These are phyloP conservation scores for Acanthurus leucopareius DNA, from an alignment of 2,797 vertebrate genomes.

Conservation along the genomic window DNA sequence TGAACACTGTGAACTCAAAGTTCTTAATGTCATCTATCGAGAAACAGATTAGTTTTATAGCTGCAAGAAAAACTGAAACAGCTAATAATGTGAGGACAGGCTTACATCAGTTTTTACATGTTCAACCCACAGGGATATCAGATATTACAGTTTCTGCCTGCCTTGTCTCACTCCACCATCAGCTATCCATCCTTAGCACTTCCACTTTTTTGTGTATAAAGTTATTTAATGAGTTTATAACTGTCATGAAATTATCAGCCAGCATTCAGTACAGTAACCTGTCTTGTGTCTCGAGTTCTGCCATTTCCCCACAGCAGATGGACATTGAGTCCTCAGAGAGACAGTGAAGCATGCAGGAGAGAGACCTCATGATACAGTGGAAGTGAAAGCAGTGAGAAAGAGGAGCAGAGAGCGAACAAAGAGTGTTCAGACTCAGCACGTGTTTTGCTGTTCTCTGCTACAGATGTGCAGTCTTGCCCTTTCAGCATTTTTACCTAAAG, in stretches of 20 bases:
- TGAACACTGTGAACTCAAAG: background rate
- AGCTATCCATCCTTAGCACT: background rate
- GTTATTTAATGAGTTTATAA: background rate
- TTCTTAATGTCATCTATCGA: conserved; percentile 1
- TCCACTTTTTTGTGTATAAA: background rate
- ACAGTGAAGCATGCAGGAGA: conserved; percentile 72
- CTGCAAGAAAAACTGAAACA: conserved; percentile 5
- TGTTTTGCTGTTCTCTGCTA: conserved; percentile 55
- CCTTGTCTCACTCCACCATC: background rate
- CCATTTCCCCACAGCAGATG: conserved; percentile 82
- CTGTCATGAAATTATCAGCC: conserved; percentile 2
- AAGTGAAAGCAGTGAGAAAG: conserved; percentile 71
- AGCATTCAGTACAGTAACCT: conserved; percentile 46
- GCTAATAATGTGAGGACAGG: conserved; percentile 3
- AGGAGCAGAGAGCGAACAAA: conserved; percentile 31
- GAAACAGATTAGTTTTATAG: conserved; percentile 12
- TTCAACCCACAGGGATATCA: conserved; percentile 6
- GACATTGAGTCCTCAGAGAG: conserved; percentile 82
- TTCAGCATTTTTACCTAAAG: conserved; percentile 69
- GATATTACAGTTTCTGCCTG: conserved; percentile 12
- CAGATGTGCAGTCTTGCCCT: conserved; percentile 69
- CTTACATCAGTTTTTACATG: conserved; percentile 12
- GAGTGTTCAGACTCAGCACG: conserved; percentile 53
- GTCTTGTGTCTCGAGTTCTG: conserved; percentile 50
- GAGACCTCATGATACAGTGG: conserved; percentile 65